Percentiles rank a stretch among this genome's conserved stretches.
Conservation (phyloP, 1,140 invertebrate species). For the Leptinotarsa undecemlineata region DNA sequence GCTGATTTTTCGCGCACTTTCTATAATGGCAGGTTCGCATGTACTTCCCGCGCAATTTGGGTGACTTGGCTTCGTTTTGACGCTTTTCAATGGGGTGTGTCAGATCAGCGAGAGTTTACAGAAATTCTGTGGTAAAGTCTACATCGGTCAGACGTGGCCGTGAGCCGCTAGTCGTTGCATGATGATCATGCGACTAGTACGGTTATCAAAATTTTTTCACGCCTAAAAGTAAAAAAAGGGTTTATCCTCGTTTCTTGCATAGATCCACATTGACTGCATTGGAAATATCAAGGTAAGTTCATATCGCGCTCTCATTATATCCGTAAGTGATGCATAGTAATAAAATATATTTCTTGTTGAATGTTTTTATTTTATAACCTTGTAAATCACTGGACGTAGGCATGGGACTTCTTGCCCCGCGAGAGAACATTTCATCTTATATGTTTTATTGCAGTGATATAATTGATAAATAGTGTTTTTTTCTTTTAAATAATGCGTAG, state of each 20-base stretch:
- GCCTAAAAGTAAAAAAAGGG: too few species aligned
- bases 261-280: background rate
- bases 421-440: too few species aligned
- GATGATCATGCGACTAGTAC: background rate
- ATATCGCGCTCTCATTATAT: background rate
- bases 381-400: background rate
- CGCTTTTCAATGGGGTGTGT: too few species aligned
- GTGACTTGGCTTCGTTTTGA: too few species aligned
- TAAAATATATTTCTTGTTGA: background rate
- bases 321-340: background rate
- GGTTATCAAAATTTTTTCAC: background rate
- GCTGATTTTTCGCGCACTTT: too few species aligned
- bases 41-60: too few species aligned
- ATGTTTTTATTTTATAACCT: background rate
- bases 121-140: too few species aligned
- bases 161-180: background rate
- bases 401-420: too few species aligned
- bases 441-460: conserved; percentile 2
- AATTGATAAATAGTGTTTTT: background rate
- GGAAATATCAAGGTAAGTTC: background rate
- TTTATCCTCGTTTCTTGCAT: background rate
- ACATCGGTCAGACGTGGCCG: background rate
- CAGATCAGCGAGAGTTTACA: too few species aligned
- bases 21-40: too few species aligned
- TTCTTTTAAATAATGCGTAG: background rate